Evolutionary conservation across 2,113 vertebrate genomes (phyloP), one percentile per base, ranked within the genome.

Genomic region (Pithys albifrons): DNA sequence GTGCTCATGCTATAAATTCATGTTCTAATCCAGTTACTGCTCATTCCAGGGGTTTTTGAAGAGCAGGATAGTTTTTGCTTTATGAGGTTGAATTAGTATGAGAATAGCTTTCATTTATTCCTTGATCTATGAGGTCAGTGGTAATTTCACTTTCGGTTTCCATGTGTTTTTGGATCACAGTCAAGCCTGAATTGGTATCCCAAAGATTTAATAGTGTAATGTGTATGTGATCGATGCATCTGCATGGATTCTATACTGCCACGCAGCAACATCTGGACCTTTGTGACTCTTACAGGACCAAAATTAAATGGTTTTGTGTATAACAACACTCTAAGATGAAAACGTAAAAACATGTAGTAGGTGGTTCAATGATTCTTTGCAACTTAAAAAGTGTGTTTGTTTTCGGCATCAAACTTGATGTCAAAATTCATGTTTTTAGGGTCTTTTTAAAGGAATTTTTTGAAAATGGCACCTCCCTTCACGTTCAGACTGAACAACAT

Each of bases 121-220:
- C 59, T 79, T 71, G 66, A 76, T 71, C 54, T 49, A 52, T 15
- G 35, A 90, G 95, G 49, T 90, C 72, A 33, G 57, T 31, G 79
- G 66, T 49, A 55, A 88, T 96, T 94, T 85, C 55, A 77, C 82
- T 95, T 95, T 87, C 77, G 79, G 69, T 89, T 95, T 89, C 59
- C 23, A 16, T 35, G 54, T 27, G 31, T 6, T 88, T 94, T 83
- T 86, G 71, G 79, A 83, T 45, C 45, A 33, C 54, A 65, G 54
- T 90, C 57, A 83, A 89, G 91, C 14, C 7, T 23, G 45, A 84
- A 90, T 91, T 80, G 85, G 45, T 46, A 66, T 67, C 59, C 41
- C 65, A 72, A 73, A 65, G 19, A 51, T 67, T 54, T 81, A 33
- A 8, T 58, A 76, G 29, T 65, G 18, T 59, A 87, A 45, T 3